Evolutionary conservation across 2,797 vertebrate species (phyloP).

Genomic region (Enteromius fasciolatus): DNA sequence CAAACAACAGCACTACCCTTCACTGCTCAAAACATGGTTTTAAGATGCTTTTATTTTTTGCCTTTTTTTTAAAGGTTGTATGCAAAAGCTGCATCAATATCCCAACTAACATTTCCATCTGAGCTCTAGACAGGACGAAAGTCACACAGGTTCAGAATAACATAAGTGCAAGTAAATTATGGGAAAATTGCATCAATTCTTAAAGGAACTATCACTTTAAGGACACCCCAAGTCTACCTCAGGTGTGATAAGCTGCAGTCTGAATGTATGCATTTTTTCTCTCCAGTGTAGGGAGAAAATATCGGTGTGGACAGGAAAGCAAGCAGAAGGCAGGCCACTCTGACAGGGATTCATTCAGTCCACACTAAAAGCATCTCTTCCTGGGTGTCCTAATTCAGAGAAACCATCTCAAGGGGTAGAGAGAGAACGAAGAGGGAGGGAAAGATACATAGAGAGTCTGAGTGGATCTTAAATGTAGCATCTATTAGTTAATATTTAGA

Average conservation of each 20-base stretch:
- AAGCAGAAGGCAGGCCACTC: conserved; percentile 15
- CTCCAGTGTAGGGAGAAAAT: conserved; percentile 12
- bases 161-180: background rate
- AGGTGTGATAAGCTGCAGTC: background rate
- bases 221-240: background rate
- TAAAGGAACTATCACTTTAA: background rate
- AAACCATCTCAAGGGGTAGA: conserved; percentile 20
- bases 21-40: background rate
- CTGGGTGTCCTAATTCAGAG: conserved; percentile 57
- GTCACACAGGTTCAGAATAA: background rate
- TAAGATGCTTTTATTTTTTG: background rate
- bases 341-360: conserved; percentile 53
- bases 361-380: conserved; percentile 54
- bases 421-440: conserved; percentile 5
- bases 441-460: background rate
- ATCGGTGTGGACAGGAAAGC: conserved; percentile 26
- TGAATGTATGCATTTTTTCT: conserved; percentile 16
- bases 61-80: background rate
- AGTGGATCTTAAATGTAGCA: background rate
- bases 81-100: background rate
- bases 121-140: background rate
- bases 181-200: background rate
- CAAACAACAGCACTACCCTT: too few relatives aligned
- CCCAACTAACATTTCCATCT: background rate
- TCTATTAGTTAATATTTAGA: conserved; percentile 15